A percentile compares a stretch with the other conserved stretches of the same genome.
These are phyloP conservation scores for Lycophotia porphyrea DNA, from an alignment of 2,888 invertebrate species.

Conservation along the genomic window DNA sequence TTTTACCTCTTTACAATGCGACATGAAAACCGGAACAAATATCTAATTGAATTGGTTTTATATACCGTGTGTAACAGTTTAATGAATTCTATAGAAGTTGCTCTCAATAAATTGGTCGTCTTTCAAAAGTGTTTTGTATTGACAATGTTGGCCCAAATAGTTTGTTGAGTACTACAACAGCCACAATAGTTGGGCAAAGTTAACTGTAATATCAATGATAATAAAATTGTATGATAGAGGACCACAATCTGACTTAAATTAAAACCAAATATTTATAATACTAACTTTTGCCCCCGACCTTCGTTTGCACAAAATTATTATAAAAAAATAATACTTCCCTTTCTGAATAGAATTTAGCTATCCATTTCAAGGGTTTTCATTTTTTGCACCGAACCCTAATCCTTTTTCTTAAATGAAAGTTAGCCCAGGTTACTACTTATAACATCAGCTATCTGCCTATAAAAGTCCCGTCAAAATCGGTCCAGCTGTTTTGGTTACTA, in stretches of 20 bases:
- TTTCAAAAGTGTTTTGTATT: slow-evolving; percentile 7
- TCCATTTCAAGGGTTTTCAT: too few species aligned
- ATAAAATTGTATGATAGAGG: not conserved
- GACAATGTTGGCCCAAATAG: slow-evolving; percentile 17
- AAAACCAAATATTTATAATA: not conserved
- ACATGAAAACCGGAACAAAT: not conserved
- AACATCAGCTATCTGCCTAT: too few species aligned
- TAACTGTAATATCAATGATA: not conserved
- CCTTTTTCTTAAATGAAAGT: too few species aligned
- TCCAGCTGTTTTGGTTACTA: too few species aligned
- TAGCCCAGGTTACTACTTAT: too few species aligned
- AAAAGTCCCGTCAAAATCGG: too few species aligned
- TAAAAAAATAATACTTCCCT: too few species aligned
- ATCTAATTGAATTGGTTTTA: slow-evolving; percentile 17
- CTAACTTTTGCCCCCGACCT: too few species aligned
- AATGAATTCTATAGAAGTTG: slow-evolving; percentile 10
- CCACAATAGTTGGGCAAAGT: not conserved
- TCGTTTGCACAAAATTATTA: too few species aligned
- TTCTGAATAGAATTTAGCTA: too few species aligned
- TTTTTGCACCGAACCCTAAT: too few species aligned
- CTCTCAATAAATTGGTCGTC: slow-evolving; percentile 28
- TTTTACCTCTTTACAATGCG: too few species aligned
- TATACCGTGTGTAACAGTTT: not conserved
- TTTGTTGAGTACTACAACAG: slow-evolving; percentile 15
- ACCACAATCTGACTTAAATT: not conserved